A percentile compares a stretch with the other conserved stretches of the same genome.
These are phyloP conservation scores for Xyliphius kryptos DNA, from an alignment of 2,113 vertebrate genomes.

Conservation along the genomic window DNA sequence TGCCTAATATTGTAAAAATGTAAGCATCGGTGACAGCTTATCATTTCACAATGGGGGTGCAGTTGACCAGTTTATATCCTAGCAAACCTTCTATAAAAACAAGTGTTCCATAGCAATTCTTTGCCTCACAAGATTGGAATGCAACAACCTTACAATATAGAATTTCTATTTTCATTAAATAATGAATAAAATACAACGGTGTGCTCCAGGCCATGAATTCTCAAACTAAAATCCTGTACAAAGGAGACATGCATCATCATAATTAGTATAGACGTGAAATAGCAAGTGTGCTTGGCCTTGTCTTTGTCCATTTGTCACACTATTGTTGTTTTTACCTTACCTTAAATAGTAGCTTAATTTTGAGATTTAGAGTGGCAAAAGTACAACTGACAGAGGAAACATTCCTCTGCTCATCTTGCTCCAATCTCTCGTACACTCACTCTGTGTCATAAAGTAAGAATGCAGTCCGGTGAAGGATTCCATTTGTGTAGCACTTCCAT, in stretches of 20 bases:
- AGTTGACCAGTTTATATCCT: too few species aligned
- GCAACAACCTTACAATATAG: constrained; percentile 1
- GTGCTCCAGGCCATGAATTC: too few species aligned
- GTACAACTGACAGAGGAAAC: too few species aligned
- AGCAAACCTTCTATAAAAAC: too few species aligned
- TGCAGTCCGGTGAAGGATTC: constrained; percentile 24
- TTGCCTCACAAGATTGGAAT: constrained; percentile 3
- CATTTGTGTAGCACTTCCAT: constrained; percentile 30
- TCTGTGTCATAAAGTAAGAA: constrained; percentile 26
- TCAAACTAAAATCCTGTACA: constrained; percentile 3
- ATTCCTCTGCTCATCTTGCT: constrained; percentile 17
- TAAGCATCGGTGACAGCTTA: too few species aligned
- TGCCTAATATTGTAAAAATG: too few species aligned
- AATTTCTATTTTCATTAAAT: too few species aligned
- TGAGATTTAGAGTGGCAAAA: constrained; percentile 22
- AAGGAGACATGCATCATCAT: neutral
- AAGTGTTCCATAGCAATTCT: too few species aligned
- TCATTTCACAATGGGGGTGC: too few species aligned
- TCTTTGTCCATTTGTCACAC: neutral
- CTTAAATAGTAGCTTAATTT: constrained; percentile 15
- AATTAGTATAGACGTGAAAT: constrained; percentile 14
- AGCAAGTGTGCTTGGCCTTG: neutral
- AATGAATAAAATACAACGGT: too few species aligned
- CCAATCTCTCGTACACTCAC: constrained; percentile 8
- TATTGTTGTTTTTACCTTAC: constrained; percentile 40